Base-by-base conservation (phyloP, 2,888 invertebrate genomes). In the Clunio marinus region DNA sequence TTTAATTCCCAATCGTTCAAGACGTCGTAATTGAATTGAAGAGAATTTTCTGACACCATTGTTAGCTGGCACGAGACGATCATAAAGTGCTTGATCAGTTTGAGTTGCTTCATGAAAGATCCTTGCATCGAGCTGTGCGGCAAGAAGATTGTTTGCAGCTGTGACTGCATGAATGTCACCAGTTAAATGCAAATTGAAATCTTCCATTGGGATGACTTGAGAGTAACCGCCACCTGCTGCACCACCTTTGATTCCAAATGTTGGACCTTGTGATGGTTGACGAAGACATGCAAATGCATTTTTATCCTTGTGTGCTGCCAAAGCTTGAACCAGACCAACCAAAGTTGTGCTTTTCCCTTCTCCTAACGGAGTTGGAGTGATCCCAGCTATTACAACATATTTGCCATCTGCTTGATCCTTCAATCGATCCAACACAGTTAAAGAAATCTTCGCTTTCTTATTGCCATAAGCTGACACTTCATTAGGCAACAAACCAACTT, bases 141-240 rank as follows among this genome's bases (percentile, higher is more conserved):
- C 95, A n/a, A 98, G 81, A 10, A 99, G 82, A 80, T 99, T 99
- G 80, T 98, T 96, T 4, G 98, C 97, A 0, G 96, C 96, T 0
- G 93, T 89, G n/a, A 99, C 91, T 0, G 99, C 99, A 79, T 99
- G 99, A 74, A 98, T 97, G 76, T 99, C 99, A 1, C 97, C 95
- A 0, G 98, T 99, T 72, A 99, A 81, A 78, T 99, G 98, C 0
- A 99, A 84, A 81, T 99, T 99, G 79, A 99, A 98, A 74, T 99
- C 98, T 79, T 99, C 98, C 99, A 99, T 99, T 0, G 99, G 99
- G 72, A 99, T 97, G 0, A 93, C 91, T 83, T 92, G 91, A 0
- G 98, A 90, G 77, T 97, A 98, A 2, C 98, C 98, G 17, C 98
- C 99, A 1, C 99, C 99, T 5, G 99, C 98, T 1, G 98, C 99